These are phyloP conservation scores for Triplophysa siluroides DNA, from an alignment of 2,113 vertebrate genomes.

Conservation along the genomic window DNA sequence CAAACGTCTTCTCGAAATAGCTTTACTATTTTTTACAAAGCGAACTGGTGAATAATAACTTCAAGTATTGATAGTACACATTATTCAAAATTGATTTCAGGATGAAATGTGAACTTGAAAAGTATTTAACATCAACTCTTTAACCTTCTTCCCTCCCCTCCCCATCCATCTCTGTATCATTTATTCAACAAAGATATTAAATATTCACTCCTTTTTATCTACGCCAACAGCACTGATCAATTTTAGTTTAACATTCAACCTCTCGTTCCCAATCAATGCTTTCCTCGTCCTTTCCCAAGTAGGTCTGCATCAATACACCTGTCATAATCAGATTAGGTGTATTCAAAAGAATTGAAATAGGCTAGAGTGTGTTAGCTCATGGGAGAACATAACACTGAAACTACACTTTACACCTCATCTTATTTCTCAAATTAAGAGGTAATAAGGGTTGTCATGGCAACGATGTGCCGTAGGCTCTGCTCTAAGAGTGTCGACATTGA, in stretches of 20 bases:
- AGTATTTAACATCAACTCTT: constrained; percentile 1
- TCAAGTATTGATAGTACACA: too few species aligned
- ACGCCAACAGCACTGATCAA: background rate
- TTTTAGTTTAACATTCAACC: background rate
- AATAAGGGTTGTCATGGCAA: constrained; percentile 65
- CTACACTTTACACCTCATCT: constrained; percentile 53
- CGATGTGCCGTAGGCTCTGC: constrained; percentile 11
- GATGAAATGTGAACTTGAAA: background rate
- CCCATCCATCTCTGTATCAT: background rate
- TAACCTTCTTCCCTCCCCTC: background rate
- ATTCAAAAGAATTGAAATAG: background rate
- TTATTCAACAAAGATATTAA: background rate
- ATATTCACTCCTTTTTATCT: constrained; percentile 21
- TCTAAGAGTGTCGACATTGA: background rate
- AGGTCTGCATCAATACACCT: background rate
- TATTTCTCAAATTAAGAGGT: constrained; percentile 64
- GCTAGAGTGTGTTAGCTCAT: background rate
- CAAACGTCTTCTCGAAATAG: too few species aligned
- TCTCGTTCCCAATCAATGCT: background rate
- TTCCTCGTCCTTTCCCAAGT: background rate
- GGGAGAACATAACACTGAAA: constrained; percentile 54
- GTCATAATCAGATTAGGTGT: constrained; percentile 2
- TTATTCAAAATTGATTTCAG: background rate
- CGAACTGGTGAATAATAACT: too few species aligned
- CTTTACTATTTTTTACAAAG: too few species aligned